Evolutionary conservation across 53 echinoderm and acorn worm genomes (phyloP).

Genomic region (Paracentrotus lividus): DNA sequence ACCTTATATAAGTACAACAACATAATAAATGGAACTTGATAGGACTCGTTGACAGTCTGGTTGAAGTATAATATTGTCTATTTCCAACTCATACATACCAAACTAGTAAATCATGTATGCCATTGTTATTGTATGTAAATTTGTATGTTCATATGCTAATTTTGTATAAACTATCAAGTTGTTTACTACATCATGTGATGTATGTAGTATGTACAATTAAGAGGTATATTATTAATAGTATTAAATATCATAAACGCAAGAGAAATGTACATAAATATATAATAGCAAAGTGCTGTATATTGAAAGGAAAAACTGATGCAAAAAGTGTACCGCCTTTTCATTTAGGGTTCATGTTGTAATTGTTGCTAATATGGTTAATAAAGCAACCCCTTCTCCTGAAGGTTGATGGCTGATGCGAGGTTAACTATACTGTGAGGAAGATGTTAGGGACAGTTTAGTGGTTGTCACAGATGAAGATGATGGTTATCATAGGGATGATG

Average conservation of each 20-base stretch:
- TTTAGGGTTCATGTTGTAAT: neutral
- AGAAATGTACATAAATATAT: slow-evolving; percentile 13
- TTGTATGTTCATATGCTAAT: neutral
- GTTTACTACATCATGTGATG: neutral
- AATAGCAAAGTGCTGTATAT: slow-evolving; percentile 25
- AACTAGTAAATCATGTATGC: neutral
- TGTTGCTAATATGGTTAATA: neutral
- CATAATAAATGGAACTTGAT: neutral
- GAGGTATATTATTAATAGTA: slow-evolving; percentile 13
- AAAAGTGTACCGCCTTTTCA: neutral
- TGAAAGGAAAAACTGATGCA: neutral
- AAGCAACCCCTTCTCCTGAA: neutral
- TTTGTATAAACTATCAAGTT: neutral
- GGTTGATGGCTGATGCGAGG: neutral
- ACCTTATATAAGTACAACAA: neutral
- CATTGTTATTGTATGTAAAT: neutral
- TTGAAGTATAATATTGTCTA: neutral
- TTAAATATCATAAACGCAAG: neutral
- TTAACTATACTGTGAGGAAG: neutral
- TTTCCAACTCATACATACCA: neutral
- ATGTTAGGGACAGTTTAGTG: neutral
- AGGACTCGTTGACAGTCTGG: neutral
- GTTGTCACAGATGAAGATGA: neutral
- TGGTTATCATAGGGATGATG: neutral
- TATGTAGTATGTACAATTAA: neutral